phyloP scores from a whole-genome alignment of 2,797 vertebrate species.

The Harpagifer antarcticus region DNA sequence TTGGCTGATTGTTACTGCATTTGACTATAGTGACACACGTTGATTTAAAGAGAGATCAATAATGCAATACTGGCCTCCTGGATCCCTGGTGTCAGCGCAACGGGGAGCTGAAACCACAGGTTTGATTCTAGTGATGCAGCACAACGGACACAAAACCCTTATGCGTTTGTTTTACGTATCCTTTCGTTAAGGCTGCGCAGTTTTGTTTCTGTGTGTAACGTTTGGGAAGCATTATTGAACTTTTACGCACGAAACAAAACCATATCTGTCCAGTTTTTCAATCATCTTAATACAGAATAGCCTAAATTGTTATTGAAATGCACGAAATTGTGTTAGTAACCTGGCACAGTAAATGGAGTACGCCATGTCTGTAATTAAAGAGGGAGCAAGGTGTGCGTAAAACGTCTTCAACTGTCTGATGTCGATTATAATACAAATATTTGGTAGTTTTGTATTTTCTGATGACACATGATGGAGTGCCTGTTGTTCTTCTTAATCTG shows the following conservation, averaged over 20 bases:
- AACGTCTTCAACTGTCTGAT: conserved; percentile 3
- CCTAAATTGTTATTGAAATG: fast-evolving
- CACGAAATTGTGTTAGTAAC: fast-evolving
- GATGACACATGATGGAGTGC: conserved; percentile 13
- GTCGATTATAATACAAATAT: background rate
- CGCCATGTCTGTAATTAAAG: background rate
- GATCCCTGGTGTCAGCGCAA: conserved; percentile 52
- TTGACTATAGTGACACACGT: conserved; percentile 48
- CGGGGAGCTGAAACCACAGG: conserved; percentile 35
- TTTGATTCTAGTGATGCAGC: conserved; percentile 40
- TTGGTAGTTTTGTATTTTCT: background rate
- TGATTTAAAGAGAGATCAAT: conserved; percentile 71
- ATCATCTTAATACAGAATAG: background rate
- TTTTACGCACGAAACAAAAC: conserved; percentile 60
- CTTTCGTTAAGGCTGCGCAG: background rate
- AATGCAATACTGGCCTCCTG: conserved; percentile 40
- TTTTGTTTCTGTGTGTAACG: conserved; percentile 7
- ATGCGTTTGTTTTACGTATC: conserved; percentile 7
- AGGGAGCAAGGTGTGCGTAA: conserved; percentile 26
- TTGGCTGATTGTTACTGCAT: conserved; percentile 26
- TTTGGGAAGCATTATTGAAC: conserved; percentile 8
- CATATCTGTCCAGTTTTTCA: too few species aligned
- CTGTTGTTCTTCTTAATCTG: background rate
- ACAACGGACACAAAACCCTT: conserved; percentile 13
- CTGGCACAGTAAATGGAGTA: background rate